Percentiles rank a stretch among this genome's conserved stretches.
phyloP scores from a whole-genome alignment of 2,888 invertebrate species.

The Chrysina gloriosa region DNA sequence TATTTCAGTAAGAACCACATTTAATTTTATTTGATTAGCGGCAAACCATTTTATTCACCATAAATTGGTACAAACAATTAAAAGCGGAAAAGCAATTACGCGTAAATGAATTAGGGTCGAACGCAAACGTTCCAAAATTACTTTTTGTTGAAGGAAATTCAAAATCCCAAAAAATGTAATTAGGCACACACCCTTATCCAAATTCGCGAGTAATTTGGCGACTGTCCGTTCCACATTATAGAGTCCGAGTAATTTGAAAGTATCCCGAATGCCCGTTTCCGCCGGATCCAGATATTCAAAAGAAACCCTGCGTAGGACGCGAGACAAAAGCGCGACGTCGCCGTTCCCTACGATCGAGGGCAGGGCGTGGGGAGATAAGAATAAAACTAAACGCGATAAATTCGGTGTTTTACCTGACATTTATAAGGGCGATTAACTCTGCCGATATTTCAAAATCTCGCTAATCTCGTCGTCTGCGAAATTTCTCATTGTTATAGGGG shows the following conservation, averaged over 20 bases:
- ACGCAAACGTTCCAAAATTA: slow-evolving; percentile 9
- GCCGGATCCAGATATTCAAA: slow-evolving; percentile 15
- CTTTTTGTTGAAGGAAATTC: slow-evolving; percentile 14
- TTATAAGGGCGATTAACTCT: slow-evolving; percentile 46
- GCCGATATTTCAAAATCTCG: slow-evolving; percentile 50
- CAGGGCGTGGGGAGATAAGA: background rate
- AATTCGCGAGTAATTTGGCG: slow-evolving; percentile 16
- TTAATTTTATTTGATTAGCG: background rate
- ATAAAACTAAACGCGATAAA: slow-evolving; percentile 37
- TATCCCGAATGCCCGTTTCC: background rate
- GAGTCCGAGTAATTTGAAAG: slow-evolving; percentile 10
- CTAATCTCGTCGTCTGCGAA: slow-evolving; percentile 49
- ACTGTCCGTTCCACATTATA: slow-evolving; percentile 12
- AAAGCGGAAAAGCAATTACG: background rate
- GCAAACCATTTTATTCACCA: background rate
- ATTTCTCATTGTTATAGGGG: slow-evolving; percentile 49
- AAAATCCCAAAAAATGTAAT: slow-evolving; percentile 22
- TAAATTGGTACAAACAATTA: background rate
- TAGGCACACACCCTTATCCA: slow-evolving; percentile 28
- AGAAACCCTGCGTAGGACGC: background rate
- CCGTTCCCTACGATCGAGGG: background rate
- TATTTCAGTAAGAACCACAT: background rate
- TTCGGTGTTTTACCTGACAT: slow-evolving; percentile 47
- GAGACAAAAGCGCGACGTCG: background rate
- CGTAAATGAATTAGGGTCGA: background rate